A percentile compares a stretch with the other conserved stretches of the same genome.
Conservation (phyloP, 2,113 vertebrate species). For the Uria lomvia region DNA sequence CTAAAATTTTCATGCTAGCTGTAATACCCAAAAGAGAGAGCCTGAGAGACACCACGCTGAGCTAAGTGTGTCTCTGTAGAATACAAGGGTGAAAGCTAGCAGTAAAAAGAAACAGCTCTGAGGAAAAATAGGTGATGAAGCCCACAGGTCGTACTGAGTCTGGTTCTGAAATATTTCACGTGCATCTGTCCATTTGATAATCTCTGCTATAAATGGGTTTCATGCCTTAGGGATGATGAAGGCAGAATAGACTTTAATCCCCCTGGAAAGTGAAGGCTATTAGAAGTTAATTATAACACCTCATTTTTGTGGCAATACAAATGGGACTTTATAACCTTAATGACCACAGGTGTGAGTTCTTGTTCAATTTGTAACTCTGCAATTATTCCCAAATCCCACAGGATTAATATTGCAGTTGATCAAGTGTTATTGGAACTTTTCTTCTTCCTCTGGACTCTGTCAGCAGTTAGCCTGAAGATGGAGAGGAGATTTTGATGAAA, state of each 20-base stretch:
- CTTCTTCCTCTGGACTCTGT: not conserved
- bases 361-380: conserved; percentile 2
- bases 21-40: not conserved
- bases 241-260: conserved; percentile 25
- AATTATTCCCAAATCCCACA: conserved; percentile 12
- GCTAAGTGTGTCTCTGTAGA: not conserved
- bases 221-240: conserved; percentile 3
- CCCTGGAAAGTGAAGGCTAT: conserved; percentile 40
- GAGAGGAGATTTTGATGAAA: not conserved
- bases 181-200: not conserved
- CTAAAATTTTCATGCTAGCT: not conserved
- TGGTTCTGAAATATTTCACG: not conserved
- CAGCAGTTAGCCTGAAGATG: not conserved
- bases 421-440: not conserved
- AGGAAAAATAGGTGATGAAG: not conserved
- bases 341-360: conserved; percentile 17
- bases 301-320: conserved; percentile 24
- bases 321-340: conserved; percentile 37
- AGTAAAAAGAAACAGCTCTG: not conserved
- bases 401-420: not conserved
- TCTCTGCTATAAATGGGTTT: conserved; percentile 29
- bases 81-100: not conserved
- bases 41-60: not conserved
- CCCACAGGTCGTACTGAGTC: not conserved
- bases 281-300: conserved; percentile 51